Conservation (phyloP, 2,888 invertebrate species). For the Glyphotaelius pellucidus region DNA sequence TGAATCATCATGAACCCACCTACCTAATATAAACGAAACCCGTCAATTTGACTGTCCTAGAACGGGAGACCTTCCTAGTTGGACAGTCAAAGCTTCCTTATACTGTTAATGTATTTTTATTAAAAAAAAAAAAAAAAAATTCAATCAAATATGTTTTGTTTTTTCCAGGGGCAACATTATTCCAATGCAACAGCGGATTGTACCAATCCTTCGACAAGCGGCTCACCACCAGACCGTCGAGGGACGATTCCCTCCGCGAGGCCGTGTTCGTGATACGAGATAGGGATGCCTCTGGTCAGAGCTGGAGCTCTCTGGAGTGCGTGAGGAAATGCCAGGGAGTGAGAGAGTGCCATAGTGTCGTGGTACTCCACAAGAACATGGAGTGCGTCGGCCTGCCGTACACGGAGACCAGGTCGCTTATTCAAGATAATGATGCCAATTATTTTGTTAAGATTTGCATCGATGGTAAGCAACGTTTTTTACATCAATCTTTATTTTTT, state of each 20-base stretch:
- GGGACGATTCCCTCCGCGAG: constrained; percentile 39
- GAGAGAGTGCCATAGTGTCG: constrained; percentile 74
- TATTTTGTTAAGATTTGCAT: constrained; percentile 83
- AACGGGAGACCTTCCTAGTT: too few species aligned
- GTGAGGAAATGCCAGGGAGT: constrained; percentile 74
- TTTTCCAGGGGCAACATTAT: constrained; percentile 52
- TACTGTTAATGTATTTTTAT: too few species aligned
- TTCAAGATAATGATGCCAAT: constrained; percentile 78
- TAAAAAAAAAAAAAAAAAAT: too few species aligned
- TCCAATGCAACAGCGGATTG: constrained; percentile 58
- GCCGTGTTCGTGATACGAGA: constrained; percentile 55
- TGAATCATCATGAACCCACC: too few species aligned
- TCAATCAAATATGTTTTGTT: neutral
- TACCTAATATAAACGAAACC: too few species aligned
- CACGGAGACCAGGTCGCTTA: constrained; percentile 68
- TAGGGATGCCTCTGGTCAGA: constrained; percentile 51
- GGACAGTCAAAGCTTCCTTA: too few species aligned
- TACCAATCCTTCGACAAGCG: constrained; percentile 63
- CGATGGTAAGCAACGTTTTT: constrained; percentile 72
- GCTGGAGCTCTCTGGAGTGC: constrained; percentile 71
- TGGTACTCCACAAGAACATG: constrained; percentile 74
- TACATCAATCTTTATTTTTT: neutral
- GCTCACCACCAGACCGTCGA: constrained; percentile 55
- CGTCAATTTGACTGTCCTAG: too few species aligned
- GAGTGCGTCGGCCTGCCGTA: constrained; percentile 75